Conservation (phyloP, 2,797 vertebrate species). For the Silurus lanzhouensis region DNA sequence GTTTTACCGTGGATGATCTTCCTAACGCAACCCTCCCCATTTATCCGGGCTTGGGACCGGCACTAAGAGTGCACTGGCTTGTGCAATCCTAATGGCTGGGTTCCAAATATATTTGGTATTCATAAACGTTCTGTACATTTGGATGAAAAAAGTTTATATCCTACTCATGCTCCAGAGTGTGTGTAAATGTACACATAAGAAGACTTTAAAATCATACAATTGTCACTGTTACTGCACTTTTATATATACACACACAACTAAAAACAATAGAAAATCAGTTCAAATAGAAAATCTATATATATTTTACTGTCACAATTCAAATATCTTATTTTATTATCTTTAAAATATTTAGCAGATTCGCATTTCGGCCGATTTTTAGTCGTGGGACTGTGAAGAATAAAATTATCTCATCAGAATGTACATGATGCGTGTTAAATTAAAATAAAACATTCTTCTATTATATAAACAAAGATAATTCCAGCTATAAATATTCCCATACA, state of each 20-base stretch:
- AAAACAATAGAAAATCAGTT: too few species aligned
- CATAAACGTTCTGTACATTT: not conserved
- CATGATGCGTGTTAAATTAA: not conserved
- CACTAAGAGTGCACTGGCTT: too few species aligned
- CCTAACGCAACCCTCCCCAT: too few species aligned
- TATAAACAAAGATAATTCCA: not conserved
- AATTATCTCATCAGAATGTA: not conserved
- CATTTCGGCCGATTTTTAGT: not conserved
- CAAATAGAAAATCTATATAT: not conserved
- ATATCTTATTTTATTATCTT: not conserved
- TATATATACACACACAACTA: not conserved
- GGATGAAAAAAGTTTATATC: not conserved
- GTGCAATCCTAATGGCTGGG: too few species aligned
- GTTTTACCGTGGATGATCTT: too few species aligned
- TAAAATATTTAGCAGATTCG: not conserved
- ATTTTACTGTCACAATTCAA: not conserved
- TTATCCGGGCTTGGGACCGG: too few species aligned
- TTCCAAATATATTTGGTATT: not conserved
- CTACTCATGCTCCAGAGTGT: not conserved
- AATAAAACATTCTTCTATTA: not conserved
- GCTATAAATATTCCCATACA: slow-evolving; percentile 5
- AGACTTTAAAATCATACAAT: not conserved
- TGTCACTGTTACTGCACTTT: not conserved
- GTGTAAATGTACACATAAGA: not conserved
- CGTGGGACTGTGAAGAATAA: not conserved